Evolutionary conservation across 2,113 vertebrate species (phyloP).

Genomic region (Lophius piscatorius): DNA sequence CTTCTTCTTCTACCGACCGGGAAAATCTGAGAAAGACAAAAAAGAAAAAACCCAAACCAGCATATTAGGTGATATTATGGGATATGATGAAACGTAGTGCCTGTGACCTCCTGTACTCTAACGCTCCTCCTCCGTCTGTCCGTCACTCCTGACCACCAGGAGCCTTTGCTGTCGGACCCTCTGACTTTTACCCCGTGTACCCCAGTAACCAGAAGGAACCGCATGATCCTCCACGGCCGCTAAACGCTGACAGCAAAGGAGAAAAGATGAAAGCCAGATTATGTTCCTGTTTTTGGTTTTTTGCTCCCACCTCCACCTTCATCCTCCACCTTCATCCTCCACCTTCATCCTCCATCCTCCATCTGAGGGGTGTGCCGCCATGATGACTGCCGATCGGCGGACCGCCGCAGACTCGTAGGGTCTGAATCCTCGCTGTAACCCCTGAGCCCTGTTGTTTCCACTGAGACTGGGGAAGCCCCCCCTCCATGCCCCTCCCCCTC

Average conservation of each 20-base stretch:
- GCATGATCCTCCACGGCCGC: slow-evolving; percentile 96
- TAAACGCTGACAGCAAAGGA: slow-evolving; percentile 90
- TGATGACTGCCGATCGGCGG: slow-evolving; percentile 31
- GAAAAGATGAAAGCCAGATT: no score
- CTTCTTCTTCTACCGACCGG: slow-evolving; percentile 90
- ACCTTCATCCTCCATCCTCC: slow-evolving; percentile 14
- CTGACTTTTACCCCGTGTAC: slow-evolving; percentile 95
- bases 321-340: slow-evolving; percentile 15
- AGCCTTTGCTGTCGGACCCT: slow-evolving; percentile 97
- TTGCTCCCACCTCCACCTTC: slow-evolving; percentile 20
- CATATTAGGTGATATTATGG: slow-evolving; percentile 95
- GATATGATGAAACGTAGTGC: slow-evolving; percentile 93
- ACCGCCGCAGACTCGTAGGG: slow-evolving; percentile 1
- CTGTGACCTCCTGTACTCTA: slow-evolving; percentile 99
- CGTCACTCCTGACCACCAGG: slow-evolving; percentile 97
- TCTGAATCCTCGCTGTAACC: neutral
- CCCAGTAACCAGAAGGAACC: slow-evolving; percentile 95
- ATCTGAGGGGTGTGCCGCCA: slow-evolving; percentile 33
- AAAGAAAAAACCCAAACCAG: slow-evolving; percentile 97
- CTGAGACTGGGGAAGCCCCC: neutral
- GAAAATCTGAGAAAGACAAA: slow-evolving; percentile 83
- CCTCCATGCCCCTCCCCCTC: slow-evolving; percentile 4
- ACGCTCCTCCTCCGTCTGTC: no score
- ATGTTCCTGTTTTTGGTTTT: slow-evolving; percentile 81
- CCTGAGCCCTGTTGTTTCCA: no score